Evolutionary conservation across 2,113 vertebrate genomes (phyloP), one percentile per base, ranked within the genome.

Genomic region (Athene noctua): DNA sequence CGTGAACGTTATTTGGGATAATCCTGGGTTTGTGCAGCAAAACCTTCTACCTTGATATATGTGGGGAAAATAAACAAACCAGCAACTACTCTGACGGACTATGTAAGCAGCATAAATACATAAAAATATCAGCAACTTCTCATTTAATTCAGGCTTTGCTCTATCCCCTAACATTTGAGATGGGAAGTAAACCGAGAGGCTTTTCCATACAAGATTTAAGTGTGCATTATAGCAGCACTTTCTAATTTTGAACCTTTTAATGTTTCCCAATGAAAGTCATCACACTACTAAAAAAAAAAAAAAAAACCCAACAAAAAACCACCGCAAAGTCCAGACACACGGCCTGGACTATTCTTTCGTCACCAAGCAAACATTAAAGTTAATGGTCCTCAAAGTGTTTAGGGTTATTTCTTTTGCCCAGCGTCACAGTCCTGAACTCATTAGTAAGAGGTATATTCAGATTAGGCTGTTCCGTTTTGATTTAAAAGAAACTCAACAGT

Each of bases 311-410:
- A 8, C 40, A 40, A 40, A 40, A 40, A 40, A 40, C 40, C 13
- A 72, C 23, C 29, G n/a, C 51, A 68, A 89, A 91, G 47, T 47
- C 38, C 68, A 91, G n/a, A 79, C 46, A 82, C 73, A 88, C 1
- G 3, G 25, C 54, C 40, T 90, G 57, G 44, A 63, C 83, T 80
- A 81, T 91, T 86, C 62, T 77, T 77, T 70, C 18, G 11, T 93
- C 78, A 92, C 73, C 51, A 61, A 44, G 78, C 36, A 95, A 82
- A 57, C 59, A 85, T 82, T 85, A 85, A 92, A 91, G 40, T 94
- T 91, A 91, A 96, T 95, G 86, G 27, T 58, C 74, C 73, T 89
- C 70, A 72, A 79, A 96, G 57, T 32, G 54, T 95, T 96, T 87
- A 95, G 78, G 44, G 57, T 81, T 94, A 85, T 94, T 96, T 92